Evolutionary conservation across 2,113 vertebrate genomes (phyloP).

Genomic region (Galeopterus variegatus): DNA sequence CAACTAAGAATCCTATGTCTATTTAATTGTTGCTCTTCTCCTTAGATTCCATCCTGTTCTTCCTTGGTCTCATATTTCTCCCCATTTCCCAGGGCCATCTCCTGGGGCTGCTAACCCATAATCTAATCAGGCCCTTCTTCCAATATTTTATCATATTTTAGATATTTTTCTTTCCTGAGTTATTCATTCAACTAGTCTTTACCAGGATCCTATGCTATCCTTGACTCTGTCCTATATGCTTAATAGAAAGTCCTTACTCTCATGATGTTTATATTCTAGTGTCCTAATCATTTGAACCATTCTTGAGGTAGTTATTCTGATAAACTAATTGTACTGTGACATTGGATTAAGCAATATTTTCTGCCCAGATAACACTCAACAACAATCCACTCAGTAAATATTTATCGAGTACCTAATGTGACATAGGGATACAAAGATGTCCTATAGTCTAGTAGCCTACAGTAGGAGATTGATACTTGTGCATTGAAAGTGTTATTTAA

Average conservation of each 20-base stretch:
- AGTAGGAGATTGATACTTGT: not conserved
- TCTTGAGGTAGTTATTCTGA: not conserved
- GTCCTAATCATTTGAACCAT: not conserved
- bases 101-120: not conserved
- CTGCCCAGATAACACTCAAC: not conserved
- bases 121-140: not conserved
- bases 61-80: not conserved
- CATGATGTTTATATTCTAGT: not conserved
- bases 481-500: not conserved
- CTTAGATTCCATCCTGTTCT: not conserved
- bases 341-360: conserved; percentile 1
- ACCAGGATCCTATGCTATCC: not conserved
- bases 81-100: not conserved
- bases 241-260: not conserved
- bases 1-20: not conserved
- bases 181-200: not conserved
- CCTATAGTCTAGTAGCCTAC: not conserved
- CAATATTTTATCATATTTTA: not conserved
- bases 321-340: conserved; percentile 1
- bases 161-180: conserved; percentile 12
- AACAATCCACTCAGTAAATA: not conserved
- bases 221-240: not conserved
- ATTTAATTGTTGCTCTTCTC: not conserved
- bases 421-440: not conserved
- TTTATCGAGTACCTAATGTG: not conserved